These are phyloP conservation scores for Sphecodes monilicornis DNA, from an alignment of 2,888 invertebrate genomes.

Conservation along the genomic window DNA sequence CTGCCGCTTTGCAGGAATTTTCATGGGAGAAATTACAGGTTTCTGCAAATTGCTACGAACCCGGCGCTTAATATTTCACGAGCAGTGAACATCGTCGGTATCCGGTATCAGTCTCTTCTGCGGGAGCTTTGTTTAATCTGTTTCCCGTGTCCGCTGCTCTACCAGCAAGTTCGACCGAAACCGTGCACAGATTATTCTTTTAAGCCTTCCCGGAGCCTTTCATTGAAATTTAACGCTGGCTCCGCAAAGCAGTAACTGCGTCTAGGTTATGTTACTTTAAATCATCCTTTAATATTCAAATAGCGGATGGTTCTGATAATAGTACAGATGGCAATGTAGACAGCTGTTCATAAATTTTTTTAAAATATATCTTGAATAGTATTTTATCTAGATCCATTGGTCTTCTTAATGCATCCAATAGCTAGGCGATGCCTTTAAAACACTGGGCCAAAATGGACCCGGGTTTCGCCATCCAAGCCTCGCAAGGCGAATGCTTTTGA, in stretches of 20 bases:
- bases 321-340: no score
- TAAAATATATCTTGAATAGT: no score
- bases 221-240: background rate
- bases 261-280: background rate
- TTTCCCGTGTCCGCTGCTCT: background rate
- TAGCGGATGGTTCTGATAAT: no score
- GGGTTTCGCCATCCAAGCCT: no score
- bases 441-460: no score
- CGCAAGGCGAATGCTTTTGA: no score
- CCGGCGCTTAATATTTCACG: constrained; percentile 27
- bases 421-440: no score
- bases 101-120: constrained; percentile 7
- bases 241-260: no score
- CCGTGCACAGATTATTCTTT: background rate
- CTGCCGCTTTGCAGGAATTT: constrained; percentile 17
- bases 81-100: constrained; percentile 4
- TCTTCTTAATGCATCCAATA: no score
- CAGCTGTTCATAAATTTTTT: no score
- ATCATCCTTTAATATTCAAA: background rate
- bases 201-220: background rate
- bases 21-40: constrained; percentile 19
- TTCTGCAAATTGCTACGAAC: constrained; percentile 27
- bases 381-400: no score
- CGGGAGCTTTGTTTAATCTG: constrained; percentile 15
- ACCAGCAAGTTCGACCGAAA: background rate